Evolutionary conservation across 2,888 invertebrate genomes (phyloP), one percentile per base, ranked within the genome.

Genomic region (Acronicta aceris): DNA sequence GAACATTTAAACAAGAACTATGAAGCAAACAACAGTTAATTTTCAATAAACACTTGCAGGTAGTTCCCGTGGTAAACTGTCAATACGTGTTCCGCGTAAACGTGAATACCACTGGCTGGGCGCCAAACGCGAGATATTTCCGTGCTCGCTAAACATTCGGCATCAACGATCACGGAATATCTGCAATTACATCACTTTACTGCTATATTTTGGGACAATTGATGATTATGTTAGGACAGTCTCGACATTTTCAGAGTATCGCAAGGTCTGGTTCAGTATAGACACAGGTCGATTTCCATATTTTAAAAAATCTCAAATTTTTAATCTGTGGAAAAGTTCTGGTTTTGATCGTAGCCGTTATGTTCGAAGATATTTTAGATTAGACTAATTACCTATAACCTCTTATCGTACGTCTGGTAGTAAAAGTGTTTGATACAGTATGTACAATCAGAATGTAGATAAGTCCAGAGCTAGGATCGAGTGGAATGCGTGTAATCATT

Each of bases 121-220:
- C 47, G 76, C 76, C 76, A 76, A 76, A 21, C 51, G 45, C 30
- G 25, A 57, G 76, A 63, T 76, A 76, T 76, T 76, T 76, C 76
- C 76, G 76, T 71, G 49, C 66, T 40, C 43, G 58, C 56, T 50
- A 55, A 65, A 65, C 65, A 72, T 64, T 65, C 45, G 7, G 61
- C 63, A 73, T 67, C 65, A 68, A 73, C 68, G 67, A 68, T 73
- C 43, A 63, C 58, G 60, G 60, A 59, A 72, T 56, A 58, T 49
- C 51, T 50, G 55, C 58, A 74, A 67, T 74, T 74, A 70, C 57
- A 73, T 65, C 50, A 59, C 59, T 51, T 27, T 21, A 15, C 17
- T 48, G 33, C 27, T 46, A 9, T 65, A 65, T 63, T 74, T 69
- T 52, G 17, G 45, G 40, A 49, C 8, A 21, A 21, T 21, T 33